Evolutionary conservation across 1,140 invertebrate species (phyloP).

Genomic region (Drosophila ironensis): DNA sequence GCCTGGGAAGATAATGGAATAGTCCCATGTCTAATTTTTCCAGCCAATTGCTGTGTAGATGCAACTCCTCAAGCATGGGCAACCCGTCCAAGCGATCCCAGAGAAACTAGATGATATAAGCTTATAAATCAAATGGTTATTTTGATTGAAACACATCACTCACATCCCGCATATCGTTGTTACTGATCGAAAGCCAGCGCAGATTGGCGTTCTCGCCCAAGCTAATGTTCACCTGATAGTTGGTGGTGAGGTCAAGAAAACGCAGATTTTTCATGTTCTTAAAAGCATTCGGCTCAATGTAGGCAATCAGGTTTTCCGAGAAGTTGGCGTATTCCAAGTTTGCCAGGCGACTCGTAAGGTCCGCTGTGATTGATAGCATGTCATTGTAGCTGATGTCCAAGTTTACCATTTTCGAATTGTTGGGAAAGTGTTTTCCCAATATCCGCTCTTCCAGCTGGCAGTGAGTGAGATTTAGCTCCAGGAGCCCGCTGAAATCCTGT

Average conservation of each 20-base stretch:
- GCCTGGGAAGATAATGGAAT: slow-evolving; percentile 44
- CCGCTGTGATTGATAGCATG: slow-evolving; percentile 28
- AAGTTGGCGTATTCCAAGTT: slow-evolving; percentile 64
- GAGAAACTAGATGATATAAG: slow-evolving; percentile 27
- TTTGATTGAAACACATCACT: slow-evolving; percentile 23
- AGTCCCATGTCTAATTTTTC: slow-evolving; percentile 45
- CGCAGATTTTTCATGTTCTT: slow-evolving; percentile 25
- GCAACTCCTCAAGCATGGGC: slow-evolving; percentile 44
- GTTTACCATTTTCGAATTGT: slow-evolving; percentile 17
- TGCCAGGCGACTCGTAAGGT: slow-evolving; percentile 20
- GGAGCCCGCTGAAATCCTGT: slow-evolving; percentile 28
- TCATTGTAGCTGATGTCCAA: slow-evolving; percentile 66
- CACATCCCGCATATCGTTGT: slow-evolving; percentile 63
- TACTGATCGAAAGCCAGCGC: slow-evolving; percentile 48
- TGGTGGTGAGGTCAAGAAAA: slow-evolving; percentile 56
- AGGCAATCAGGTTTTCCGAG: slow-evolving; percentile 59
- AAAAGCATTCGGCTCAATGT: slow-evolving; percentile 43
- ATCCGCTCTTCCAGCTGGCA: slow-evolving; percentile 43
- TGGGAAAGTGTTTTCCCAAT: slow-evolving; percentile 34
- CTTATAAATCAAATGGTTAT: background rate
- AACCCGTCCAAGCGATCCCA: slow-evolving; percentile 44
- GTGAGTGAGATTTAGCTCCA: slow-evolving; percentile 53
- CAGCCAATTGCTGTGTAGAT: slow-evolving; percentile 60
- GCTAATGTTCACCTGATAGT: slow-evolving; percentile 54
- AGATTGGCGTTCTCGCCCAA: slow-evolving; percentile 45